Evolutionary conservation across 2,888 invertebrate species (phyloP), one percentile per base, ranked within the genome.

Genomic region (Heliconius erato): DNA sequence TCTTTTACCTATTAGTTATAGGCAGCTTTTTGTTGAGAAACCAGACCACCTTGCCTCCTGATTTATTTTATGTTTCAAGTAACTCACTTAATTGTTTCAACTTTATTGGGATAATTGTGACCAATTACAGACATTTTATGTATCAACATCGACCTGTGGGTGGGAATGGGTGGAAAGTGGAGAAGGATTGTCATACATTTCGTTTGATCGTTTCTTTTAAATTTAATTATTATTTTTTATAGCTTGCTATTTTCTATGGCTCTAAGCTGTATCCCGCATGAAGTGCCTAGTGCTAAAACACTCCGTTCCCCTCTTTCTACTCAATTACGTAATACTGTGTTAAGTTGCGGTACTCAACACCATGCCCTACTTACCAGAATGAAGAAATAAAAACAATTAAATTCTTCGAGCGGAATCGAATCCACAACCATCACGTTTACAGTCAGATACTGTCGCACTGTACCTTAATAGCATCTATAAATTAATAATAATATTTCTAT

Each of bases 1-100:
- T 84, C 84, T 84, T 85, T 84, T 78, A 63, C 79, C 82, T 83
- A 84, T 84, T 84, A 81, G 82, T 79, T 82, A 80, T 84, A 82
- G 72, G 77, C 32, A 59, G 76, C 72, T 84, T 83, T 82, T 84
- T 84, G 74, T 81, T 76, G 44, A 71, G 74, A 68, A 79, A 80
- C 74, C 49, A 67, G 80, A 77, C 71, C 80, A 80, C 79, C 80
- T 82, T 67, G 68, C 68, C 63, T 19, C 74, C 72, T 80, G 78
- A 80, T 80, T 80, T 80, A 84, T 84, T 63, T 63, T 54, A 69
- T 63, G 74, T 79, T 77, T 68, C 65, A 82, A 78, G 74, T 68
- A 65, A 74, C 32, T 77, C 54, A 80, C 44, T 77, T 77, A 80
- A 82, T 82, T 82, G 74, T 79, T 82, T 71, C 65, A 12, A 71